A percentile compares a stretch with the other conserved stretches of the same genome.
phyloP scores from a whole-genome alignment of 1,140 invertebrate species.

The Aplysia californica region DNA sequence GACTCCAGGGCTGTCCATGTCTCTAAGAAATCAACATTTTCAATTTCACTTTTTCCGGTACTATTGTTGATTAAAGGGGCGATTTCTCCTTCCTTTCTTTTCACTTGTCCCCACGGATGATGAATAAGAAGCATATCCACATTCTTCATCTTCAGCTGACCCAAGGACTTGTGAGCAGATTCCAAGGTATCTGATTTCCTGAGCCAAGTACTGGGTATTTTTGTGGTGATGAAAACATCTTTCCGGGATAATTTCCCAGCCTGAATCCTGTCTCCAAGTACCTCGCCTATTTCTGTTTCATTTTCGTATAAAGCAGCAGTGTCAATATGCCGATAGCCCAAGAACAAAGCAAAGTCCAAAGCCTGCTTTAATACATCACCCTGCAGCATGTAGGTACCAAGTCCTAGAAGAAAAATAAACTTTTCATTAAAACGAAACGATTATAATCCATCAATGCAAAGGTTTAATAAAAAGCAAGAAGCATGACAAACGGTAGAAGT shows the following conservation, averaged over 20 bases:
- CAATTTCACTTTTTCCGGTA: slow-evolving; percentile 2
- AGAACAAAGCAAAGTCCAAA: slow-evolving; percentile 49
- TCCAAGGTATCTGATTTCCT: slow-evolving; percentile 29
- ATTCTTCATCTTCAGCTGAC: slow-evolving; percentile 45
- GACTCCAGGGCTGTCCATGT: slow-evolving; percentile 79
- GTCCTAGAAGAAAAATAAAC: slow-evolving; percentile 42
- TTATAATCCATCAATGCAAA: too few relatives aligned
- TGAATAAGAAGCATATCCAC: slow-evolving; percentile 58
- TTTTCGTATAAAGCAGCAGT: slow-evolving; percentile 56
- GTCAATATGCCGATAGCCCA: slow-evolving; percentile 58
- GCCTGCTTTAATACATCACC: slow-evolving; percentile 41
- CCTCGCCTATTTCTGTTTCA: slow-evolving; percentile 53
- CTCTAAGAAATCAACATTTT: slow-evolving; percentile 36
- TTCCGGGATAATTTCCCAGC: slow-evolving; percentile 43
- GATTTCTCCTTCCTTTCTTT: too few relatives aligned
- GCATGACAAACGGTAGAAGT: too few relatives aligned
- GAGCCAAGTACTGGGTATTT: slow-evolving; percentile 44
- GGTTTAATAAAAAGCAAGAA: too few relatives aligned
- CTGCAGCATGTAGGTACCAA: slow-evolving; percentile 52
- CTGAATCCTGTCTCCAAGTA: slow-evolving; percentile 39
- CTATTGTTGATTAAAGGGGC: slow-evolving; percentile 38
- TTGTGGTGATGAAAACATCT: slow-evolving; percentile 58
- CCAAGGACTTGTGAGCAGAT: slow-evolving; percentile 45
- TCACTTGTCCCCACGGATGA: slow-evolving; percentile 40
- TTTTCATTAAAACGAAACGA: too few relatives aligned